Base-by-base conservation (phyloP, 2,113 vertebrate genomes). In the Ammodytes dubius region DNA sequence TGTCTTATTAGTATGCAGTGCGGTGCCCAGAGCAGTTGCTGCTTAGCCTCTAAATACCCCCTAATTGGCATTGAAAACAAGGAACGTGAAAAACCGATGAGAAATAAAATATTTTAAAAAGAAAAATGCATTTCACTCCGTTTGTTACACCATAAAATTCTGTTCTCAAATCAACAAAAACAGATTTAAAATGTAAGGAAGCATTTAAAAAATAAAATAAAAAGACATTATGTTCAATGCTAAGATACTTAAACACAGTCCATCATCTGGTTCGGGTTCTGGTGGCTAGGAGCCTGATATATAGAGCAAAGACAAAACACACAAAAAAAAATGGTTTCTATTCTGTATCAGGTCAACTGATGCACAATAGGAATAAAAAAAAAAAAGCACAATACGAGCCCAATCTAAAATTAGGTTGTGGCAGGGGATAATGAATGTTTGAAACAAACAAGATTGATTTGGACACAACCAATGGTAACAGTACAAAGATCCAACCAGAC, bases 271-370 rank as follows among this genome's bases (percentile, higher is more conserved):
- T 81, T 85, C 19, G 56, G 40, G 57, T 87, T 84, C 64, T 72
- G 72, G 78, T n/a, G 70, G 68, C 84, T 77, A 74, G 64, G 80
- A 87, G 81, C 54, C 84, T 66, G 76, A 88, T 77, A 67, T 77
- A 67, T 56, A 43, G 50, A 82, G 77, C 40, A 79, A 63, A 85
- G 27, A 73, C 53, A 72, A 66, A 74, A 78, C 61, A 66, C 7
- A 77, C 19, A 67, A 81, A 70, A 81, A 1, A 19, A 43, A 74
- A 75, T 47, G 72, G 27, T 65, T 74, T 81, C 64, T 76, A 61
- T 19, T 74, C 78, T 81, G 87, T 56, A 93, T 95, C 94, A 95
- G 94, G 73, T 95, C 95, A 96, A 96, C 94, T 94, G 94, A 95
- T 92, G 78, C 86, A 92, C 27, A 27, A 27, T 27, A 27, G 27